Conservation (phyloP, 1,140 invertebrate species). For the Elysia chlorotica region DNA sequence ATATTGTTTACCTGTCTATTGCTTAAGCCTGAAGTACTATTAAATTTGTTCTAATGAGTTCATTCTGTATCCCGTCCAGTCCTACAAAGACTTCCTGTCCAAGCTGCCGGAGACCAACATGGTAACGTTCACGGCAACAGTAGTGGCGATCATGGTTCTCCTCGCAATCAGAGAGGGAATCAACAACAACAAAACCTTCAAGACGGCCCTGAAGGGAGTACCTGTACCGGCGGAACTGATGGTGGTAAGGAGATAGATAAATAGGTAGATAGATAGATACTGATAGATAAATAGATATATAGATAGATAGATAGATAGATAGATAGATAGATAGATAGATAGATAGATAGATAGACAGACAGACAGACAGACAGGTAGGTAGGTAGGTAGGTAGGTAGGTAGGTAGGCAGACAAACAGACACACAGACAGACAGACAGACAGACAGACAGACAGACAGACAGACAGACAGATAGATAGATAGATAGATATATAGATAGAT, state of each 20-base stretch:
- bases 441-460: constrained; percentile 4
- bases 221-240: constrained; percentile 5
- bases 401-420: constrained; percentile 10
- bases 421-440: constrained; percentile 19
- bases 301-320: background rate
- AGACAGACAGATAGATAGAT: too few relatives aligned
- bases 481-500: too few relatives aligned
- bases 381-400: background rate
- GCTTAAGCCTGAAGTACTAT: too few relatives aligned
- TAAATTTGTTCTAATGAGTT: too few relatives aligned
- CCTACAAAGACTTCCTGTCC: constrained; percentile 55
- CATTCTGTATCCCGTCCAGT: too few relatives aligned
- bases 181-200: constrained; percentile 72
- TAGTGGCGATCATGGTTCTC: constrained; percentile 74
- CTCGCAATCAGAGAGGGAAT: constrained; percentile 80
- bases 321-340: background rate
- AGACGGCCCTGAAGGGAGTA: constrained; percentile 1
- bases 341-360: background rate
- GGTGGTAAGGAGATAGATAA: background rate
- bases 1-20: too few relatives aligned
- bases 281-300: background rate
- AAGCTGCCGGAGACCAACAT: constrained; percentile 61
- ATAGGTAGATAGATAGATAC: background rate
- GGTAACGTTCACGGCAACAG: constrained; percentile 71
- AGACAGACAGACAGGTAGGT: constrained; percentile 2